Evolutionary conservation across 1,140 invertebrate species (phyloP).

Genomic region (Aphidius gifuensis): DNA sequence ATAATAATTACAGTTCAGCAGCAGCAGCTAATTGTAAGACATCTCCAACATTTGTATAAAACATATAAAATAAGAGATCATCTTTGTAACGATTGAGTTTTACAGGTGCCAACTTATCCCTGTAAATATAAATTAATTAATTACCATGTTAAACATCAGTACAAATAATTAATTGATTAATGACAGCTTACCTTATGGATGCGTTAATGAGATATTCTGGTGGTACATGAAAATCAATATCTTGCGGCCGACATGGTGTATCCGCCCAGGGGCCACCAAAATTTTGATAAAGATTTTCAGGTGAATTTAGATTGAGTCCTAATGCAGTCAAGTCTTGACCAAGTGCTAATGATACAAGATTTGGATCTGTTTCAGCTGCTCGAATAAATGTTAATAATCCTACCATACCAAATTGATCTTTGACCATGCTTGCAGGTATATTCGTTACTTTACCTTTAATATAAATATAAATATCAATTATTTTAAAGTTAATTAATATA

Average conservation of each 20-base stretch:
- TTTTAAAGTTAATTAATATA: background rate
- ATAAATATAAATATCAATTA: constrained; percentile 19
- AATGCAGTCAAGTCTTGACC: constrained; percentile 96
- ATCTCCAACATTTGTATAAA: constrained; percentile 98
- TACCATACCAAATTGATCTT: constrained; percentile 99
- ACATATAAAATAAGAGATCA: constrained; percentile 98
- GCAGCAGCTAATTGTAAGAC: constrained; percentile 94
- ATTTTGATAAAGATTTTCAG: constrained; percentile 93
- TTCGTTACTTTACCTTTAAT: constrained; percentile 86
- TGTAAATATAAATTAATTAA: constrained; percentile 28
- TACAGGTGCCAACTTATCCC: constrained; percentile 91
- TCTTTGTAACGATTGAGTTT: constrained; percentile 97
- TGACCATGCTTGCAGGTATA: constrained; percentile 97
- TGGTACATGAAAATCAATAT: constrained; percentile 98
- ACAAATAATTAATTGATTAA: constrained; percentile 16
- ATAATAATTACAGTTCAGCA: constrained; percentile 73
- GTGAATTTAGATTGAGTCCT: constrained; percentile 96
- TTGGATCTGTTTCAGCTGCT: constrained; percentile 94
- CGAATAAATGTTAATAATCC: constrained; percentile 96
- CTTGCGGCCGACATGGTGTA: constrained; percentile 94
- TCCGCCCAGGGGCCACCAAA: constrained; percentile 99
- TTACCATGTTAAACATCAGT: constrained; percentile 29
- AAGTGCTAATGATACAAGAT: constrained; percentile 90
- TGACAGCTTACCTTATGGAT: constrained; percentile 64
- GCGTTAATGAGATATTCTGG: constrained; percentile 97